Conservation (phyloP, 2,888 invertebrate species). For the Oxycera nigricornis region DNA sequence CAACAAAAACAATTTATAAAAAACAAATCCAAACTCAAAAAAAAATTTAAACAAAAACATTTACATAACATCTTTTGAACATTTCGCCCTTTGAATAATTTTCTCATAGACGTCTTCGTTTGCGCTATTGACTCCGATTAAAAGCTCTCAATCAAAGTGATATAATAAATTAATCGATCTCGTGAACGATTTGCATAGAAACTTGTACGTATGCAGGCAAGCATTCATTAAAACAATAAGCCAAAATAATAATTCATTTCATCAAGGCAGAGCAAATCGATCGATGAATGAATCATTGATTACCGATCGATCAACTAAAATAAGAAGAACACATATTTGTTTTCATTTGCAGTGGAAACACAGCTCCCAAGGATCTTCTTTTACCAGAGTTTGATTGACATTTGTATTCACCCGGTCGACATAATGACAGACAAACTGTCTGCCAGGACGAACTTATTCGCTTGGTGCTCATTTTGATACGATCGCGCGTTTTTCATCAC, state of each 20-base stretch:
- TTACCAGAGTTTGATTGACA: conserved; percentile 62
- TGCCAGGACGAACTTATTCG: conserved; percentile 46
- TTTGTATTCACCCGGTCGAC: conserved; percentile 61
- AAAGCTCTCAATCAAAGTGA: background rate
- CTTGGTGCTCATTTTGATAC: conserved; percentile 49
- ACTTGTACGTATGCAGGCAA: background rate
- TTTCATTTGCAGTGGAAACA: conserved; percentile 42
- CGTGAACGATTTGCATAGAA: background rate
- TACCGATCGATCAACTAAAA: conserved; percentile 35
- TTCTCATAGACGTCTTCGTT: too few species aligned
- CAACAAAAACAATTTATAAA: background rate
- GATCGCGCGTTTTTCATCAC: conserved; percentile 50
- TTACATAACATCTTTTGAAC: background rate
- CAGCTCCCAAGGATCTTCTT: conserved; percentile 50
- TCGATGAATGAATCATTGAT: conserved; percentile 21
- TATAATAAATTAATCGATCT: background rate
- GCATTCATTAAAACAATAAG: conserved; percentile 48
- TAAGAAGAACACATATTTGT: conserved; percentile 7
- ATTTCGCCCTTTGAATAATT: too few species aligned
- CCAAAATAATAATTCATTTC: conserved; percentile 48
- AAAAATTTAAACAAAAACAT: background rate
- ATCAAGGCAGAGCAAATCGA: conserved; percentile 9
- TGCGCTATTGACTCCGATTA: too few species aligned
- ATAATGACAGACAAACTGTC: conserved; percentile 60
- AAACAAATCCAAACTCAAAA: background rate